Percentiles rank a stretch among this genome's conserved stretches.
phyloP scores from a whole-genome alignment of 2,888 invertebrate genomes.

The Coelopa pilipes region DNA sequence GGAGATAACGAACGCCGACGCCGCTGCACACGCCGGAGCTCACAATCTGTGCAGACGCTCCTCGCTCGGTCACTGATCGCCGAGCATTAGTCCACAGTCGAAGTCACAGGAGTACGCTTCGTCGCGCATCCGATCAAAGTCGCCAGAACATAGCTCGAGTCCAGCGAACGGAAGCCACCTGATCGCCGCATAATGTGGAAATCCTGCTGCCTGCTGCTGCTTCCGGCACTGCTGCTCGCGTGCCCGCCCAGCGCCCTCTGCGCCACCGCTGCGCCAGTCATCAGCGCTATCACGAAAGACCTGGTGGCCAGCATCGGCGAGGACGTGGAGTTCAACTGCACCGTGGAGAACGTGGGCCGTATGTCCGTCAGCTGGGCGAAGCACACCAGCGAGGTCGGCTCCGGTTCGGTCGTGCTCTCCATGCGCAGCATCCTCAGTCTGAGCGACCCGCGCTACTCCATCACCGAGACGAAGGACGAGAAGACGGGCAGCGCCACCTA shows the following conservation, averaged over 20 bases:
- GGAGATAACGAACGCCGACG: constrained; percentile 28
- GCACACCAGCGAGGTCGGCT: constrained; percentile 53
- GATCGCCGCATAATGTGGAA: constrained; percentile 9
- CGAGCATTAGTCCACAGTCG: constrained; percentile 46
- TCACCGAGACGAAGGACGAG: constrained; percentile 53
- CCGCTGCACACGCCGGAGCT: constrained; percentile 18
- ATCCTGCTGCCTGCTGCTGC: neutral
- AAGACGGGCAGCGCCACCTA: constrained; percentile 55
- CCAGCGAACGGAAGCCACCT: too few relatives aligned
- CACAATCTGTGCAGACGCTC: constrained; percentile 22
- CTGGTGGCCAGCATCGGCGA: constrained; percentile 62
- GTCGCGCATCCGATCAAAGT: neutral
- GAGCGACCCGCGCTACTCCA: constrained; percentile 59
- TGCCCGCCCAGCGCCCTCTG: constrained; percentile 12
- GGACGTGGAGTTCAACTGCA: constrained; percentile 62
- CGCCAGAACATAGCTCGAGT: neutral
- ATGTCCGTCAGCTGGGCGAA: constrained; percentile 64
- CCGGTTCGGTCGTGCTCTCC: constrained; percentile 60
- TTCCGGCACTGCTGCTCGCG: neutral
- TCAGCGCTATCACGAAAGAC: constrained; percentile 59
- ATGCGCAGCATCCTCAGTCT: constrained; percentile 60
- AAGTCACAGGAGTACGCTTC: constrained; percentile 41
- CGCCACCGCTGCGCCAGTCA: constrained; percentile 51
- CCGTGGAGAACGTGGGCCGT: constrained; percentile 60
- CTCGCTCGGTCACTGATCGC: constrained; percentile 27